Conservation (phyloP, 2,888 invertebrate species). For the Aleiodes alternator region DNA sequence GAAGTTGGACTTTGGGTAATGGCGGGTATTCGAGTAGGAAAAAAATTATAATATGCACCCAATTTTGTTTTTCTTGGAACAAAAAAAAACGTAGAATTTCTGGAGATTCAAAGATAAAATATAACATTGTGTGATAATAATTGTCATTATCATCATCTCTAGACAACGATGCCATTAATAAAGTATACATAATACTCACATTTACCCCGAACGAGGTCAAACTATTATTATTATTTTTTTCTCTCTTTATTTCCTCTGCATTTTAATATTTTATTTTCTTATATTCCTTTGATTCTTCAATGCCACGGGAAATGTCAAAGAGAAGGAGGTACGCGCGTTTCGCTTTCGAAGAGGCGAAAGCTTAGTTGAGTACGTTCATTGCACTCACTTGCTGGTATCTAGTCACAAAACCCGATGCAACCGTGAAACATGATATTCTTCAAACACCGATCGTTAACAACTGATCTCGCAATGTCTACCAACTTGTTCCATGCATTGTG, state of each 20-base stretch:
- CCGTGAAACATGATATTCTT: conserved; percentile 54
- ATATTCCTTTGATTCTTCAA: conserved; percentile 7
- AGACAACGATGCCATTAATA: not conserved
- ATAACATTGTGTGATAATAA: no score
- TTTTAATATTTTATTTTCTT: not conserved
- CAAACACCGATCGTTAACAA: conserved; percentile 31
- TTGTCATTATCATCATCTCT: no score
- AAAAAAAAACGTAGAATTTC: no score
- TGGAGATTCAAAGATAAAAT: no score
- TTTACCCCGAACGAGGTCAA: conserved; percentile 6
- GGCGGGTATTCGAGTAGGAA: not conserved
- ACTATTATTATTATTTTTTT: conserved; percentile 11
- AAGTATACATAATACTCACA: conserved; percentile 19
- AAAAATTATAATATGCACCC: not conserved
- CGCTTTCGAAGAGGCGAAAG: conserved; percentile 45
- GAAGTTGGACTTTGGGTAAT: not conserved
- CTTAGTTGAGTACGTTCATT: conserved; percentile 33
- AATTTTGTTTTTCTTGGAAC: no score
- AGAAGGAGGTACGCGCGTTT: conserved; percentile 33
- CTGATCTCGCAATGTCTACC: conserved; percentile 42
- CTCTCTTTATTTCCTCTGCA: conserved; percentile 15
- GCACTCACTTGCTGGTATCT: conserved; percentile 25
- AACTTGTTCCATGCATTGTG: conserved; percentile 6
- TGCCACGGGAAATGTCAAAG: conserved; percentile 31
- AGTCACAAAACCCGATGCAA: conserved; percentile 49